These are phyloP conservation scores for Spinus olivaceus DNA, from an alignment of 2,797 vertebrate species.

Conservation along the genomic window DNA sequence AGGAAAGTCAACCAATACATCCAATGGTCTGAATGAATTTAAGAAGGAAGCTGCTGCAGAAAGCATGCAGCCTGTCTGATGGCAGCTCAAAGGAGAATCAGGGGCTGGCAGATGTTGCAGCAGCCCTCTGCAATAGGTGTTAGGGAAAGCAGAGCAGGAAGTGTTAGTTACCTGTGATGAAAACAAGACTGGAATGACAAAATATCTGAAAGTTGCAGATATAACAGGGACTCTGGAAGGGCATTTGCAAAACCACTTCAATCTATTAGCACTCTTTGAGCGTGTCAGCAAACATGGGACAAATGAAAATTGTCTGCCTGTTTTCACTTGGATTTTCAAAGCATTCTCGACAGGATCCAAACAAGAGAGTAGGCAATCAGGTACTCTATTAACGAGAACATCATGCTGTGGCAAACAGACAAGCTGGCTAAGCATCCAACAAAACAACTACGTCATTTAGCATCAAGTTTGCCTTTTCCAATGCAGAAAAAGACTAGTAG, in stretches of 20 bases:
- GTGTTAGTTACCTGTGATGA: not conserved
- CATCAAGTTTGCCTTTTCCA: not conserved
- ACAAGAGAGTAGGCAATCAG: not conserved
- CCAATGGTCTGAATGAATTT: not conserved
- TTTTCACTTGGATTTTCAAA: not conserved
- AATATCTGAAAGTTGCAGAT: not conserved
- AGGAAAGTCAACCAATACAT: not conserved
- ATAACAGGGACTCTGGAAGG: not conserved
- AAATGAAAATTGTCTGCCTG: conserved; percentile 8
- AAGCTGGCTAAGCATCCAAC: not conserved
- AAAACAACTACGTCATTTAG: not conserved
- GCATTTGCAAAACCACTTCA: conserved; percentile 16
- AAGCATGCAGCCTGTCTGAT: not conserved
- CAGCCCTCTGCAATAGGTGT: not conserved
- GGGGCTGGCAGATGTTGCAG: not conserved
- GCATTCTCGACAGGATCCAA: not conserved
- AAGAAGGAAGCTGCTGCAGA: not conserved
- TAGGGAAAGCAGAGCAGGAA: not conserved
- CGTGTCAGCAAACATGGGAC: not conserved
- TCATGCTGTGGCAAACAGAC: not conserved
- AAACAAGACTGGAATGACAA: conserved; percentile 32
- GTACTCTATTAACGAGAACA: not conserved
- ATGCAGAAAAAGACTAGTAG: not conserved
- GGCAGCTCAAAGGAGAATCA: not conserved
- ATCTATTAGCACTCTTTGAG: not conserved